A percentile compares a stretch with the other conserved stretches of the same genome.
Conservation (phyloP, 2,113 vertebrate species). For the Toxostoma redivivum region DNA sequence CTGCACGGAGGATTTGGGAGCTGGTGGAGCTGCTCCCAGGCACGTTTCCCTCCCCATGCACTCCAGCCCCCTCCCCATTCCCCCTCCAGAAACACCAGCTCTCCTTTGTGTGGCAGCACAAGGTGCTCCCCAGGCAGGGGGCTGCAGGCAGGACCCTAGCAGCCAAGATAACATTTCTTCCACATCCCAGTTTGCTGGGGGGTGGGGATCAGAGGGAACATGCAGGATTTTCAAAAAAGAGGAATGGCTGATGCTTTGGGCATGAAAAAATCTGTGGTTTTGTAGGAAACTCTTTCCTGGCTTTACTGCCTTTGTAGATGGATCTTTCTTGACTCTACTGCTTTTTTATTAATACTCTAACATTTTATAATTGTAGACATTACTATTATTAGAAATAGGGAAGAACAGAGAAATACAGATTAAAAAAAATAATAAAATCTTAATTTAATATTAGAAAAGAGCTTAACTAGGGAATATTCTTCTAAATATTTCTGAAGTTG, state of each 20-base stretch:
- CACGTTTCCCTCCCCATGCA: constrained; percentile 1
- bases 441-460: background rate
- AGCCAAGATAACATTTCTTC: background rate
- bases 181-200: background rate
- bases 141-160: background rate
- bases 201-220: background rate
- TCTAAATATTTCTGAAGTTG: background rate
- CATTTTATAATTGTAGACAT: background rate
- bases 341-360: background rate
- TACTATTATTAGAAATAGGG: background rate
- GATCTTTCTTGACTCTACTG: background rate
- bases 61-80: background rate
- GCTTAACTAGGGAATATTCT: background rate
- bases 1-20: background rate
- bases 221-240: background rate
- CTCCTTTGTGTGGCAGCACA: background rate
- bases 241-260: background rate
- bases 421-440: background rate
- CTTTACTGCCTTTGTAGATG: background rate
- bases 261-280: background rate
- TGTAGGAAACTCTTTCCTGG: background rate
- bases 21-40: constrained; percentile 44
- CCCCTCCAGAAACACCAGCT: background rate
- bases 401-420: background rate
- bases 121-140: background rate